A percentile compares a stretch with the other conserved stretches of the same genome.
Evolutionary conservation across 1,140 invertebrate genomes (phyloP).

Genomic region (Telenomus remus): DNA sequence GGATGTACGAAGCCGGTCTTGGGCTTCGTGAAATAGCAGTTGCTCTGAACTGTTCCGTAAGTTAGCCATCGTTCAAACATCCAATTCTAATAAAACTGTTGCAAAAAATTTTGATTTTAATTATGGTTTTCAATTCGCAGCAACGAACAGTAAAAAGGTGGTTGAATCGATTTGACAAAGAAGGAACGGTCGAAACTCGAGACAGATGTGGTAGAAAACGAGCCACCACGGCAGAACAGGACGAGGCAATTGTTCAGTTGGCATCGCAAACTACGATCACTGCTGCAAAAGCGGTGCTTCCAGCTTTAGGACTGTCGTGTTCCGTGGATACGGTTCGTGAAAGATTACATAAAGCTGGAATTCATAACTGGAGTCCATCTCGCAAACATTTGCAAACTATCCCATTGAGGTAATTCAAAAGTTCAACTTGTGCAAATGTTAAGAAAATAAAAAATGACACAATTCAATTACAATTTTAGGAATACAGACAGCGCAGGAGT

Average conservation of each 20-base stretch:
- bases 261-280: constrained; percentile 72
- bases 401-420: constrained; percentile 64
- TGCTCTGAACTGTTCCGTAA: constrained; percentile 72
- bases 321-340: constrained; percentile 73
- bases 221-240: constrained; percentile 72
- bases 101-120: constrained; percentile 3
- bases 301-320: constrained; percentile 70
- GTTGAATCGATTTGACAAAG: constrained; percentile 73
- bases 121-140: constrained; percentile 47
- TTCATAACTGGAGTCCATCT: constrained; percentile 74
- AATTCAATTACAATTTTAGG: constrained; percentile 22
- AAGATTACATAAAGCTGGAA: constrained; percentile 73
- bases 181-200: constrained; percentile 72
- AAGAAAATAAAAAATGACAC: too few relatives aligned
- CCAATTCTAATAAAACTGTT: background rate
- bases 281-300: constrained; percentile 72
- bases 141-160: constrained; percentile 74
- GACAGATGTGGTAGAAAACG: constrained; percentile 73
- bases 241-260: constrained; percentile 70
- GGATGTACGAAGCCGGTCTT: constrained; percentile 74
- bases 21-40: constrained; percentile 70
- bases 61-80: constrained; percentile 7
- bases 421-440: too few relatives aligned
- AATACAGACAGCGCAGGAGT: constrained; percentile 66
- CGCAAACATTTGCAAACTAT: constrained; percentile 73